These are phyloP conservation scores for Acrobasis repandana DNA, from an alignment of 2,888 invertebrate genomes.

Conservation along the genomic window DNA sequence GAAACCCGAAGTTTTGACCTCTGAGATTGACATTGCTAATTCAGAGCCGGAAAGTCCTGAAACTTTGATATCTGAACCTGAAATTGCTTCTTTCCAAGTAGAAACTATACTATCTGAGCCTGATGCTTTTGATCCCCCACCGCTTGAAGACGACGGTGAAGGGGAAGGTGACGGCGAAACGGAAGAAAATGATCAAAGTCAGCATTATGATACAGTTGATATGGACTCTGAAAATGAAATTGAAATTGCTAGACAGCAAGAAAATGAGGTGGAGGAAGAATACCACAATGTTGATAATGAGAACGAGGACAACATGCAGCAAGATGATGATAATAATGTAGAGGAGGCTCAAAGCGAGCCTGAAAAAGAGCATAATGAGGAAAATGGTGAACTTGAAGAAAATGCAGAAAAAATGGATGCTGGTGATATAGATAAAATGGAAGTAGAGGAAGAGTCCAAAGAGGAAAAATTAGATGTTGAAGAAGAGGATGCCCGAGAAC, in stretches of 20 bases:
- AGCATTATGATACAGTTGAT: conserved; percentile 74
- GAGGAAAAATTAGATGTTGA: conserved; percentile 30
- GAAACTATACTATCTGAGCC: conserved; percentile 77
- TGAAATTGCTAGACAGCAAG: conserved; percentile 70
- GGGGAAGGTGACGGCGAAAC: conserved; percentile 50
- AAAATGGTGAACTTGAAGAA: conserved; percentile 48
- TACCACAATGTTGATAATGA: conserved; percentile 43
- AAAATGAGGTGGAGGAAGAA: conserved; percentile 49
- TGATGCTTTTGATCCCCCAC: conserved; percentile 51
- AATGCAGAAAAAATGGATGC: conserved; percentile 46
- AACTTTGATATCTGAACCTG: conserved; percentile 77
- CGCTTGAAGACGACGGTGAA: conserved; percentile 53
- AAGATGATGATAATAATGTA: conserved; percentile 45
- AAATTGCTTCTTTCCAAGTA: conserved; percentile 79
- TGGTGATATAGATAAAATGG: conserved; percentile 34
- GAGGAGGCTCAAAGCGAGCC: conserved; percentile 53
- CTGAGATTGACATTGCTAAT: conserved; percentile 76
- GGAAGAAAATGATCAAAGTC: conserved; percentile 55
- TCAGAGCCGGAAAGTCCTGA: conserved; percentile 80
- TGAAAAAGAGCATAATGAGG: conserved; percentile 49
- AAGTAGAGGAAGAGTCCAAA: conserved; percentile 43
- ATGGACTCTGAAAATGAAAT: conserved; percentile 80
- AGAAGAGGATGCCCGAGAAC: conserved; percentile 49
- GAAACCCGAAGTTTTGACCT: conserved; percentile 73
- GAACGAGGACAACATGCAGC: conserved; percentile 39